Conservation (phyloP, 1,140 invertebrate species). For the Condylostylus longicornis region DNA sequence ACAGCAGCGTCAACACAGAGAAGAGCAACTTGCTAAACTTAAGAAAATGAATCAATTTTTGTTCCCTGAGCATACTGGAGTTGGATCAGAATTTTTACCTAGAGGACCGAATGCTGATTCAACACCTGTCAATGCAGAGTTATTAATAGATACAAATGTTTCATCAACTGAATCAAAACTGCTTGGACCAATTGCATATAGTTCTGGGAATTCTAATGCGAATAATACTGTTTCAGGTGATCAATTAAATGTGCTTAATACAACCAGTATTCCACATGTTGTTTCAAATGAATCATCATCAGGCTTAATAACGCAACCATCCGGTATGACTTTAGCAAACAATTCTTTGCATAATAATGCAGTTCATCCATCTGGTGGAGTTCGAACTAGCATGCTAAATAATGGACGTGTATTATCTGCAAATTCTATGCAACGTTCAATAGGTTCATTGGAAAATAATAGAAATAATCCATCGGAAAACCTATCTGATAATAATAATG, state of each 20-base stretch:
- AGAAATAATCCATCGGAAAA: slow-evolving; percentile 7
- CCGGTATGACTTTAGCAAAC: too few species aligned
- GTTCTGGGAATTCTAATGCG: too few species aligned
- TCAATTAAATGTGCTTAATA: too few species aligned
- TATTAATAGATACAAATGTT: too few species aligned
- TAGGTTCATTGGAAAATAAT: neutral
- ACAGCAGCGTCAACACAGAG: slow-evolving; percentile 83
- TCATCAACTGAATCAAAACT: slow-evolving; percentile 3
- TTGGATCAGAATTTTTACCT: slow-evolving; percentile 14
- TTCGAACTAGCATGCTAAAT: neutral
- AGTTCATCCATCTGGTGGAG: neutral
- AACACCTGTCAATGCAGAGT: too few species aligned
- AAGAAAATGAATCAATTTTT: slow-evolving; percentile 85
- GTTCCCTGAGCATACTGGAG: slow-evolving; percentile 55
- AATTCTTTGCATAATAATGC: too few species aligned
- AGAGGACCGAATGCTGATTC: neutral
- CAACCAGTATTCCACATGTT: too few species aligned
- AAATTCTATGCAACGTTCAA: too few species aligned
- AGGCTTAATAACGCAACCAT: too few species aligned
- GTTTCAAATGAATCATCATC: too few species aligned
- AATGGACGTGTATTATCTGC: neutral
- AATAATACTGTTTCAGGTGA: too few species aligned
- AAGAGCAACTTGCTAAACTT: slow-evolving; percentile 80
- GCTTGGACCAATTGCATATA: too few species aligned
- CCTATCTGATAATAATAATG: slow-evolving; percentile 5